Evolutionary conservation across 2,797 vertebrate genomes (phyloP), one percentile per base, ranked within the genome.

Genomic region (Psittacula echo): DNA sequence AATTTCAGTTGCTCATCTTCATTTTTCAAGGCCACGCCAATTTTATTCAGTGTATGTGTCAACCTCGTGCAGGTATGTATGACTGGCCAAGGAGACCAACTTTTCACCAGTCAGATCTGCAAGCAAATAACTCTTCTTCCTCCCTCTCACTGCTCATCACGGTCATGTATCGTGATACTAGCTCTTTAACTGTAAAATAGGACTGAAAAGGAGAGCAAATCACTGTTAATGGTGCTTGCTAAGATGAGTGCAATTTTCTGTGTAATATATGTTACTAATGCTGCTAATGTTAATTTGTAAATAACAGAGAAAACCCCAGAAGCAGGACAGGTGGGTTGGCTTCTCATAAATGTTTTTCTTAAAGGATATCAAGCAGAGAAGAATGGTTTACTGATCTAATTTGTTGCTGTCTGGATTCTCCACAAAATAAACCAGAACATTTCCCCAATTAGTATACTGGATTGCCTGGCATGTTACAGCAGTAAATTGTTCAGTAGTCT

Each of bases 321-420:
- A 74, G 45, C 16, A 34, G 7, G 65, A 34, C 47, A 86, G 70
- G 68, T 82, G 76, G 26, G 32, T 58, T 83, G 82, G 8, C 41
- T 89, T 62, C 62, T 95, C 22, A 47, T 84, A 79, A 90, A 53
- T 8, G 4, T 24, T 19, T 47, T 92, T 91, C 93, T 65, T 71
- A 39, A 77, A 71, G 67, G 64, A 37, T 82, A 37, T 37, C 78
- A 91, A 85, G 68, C 73, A 94, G 65, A 76, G 50, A 53, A 75
- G 66, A 85, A 42, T 79, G 67, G 41, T 85, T 92, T 76, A 42
- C 41, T 82, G 34, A 61, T 95, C 39, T 91, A 39, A 93, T 91
- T 94, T 84, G n/a, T 81, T 95, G 34, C 73, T 83, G 9, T 94
- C 67, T 93, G 90, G 64, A 67, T 90, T 83, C 58, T 95, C 65